Base-by-base conservation (phyloP, 2,797 vertebrate genomes). In the Pangasius sanitwongsei region DNA sequence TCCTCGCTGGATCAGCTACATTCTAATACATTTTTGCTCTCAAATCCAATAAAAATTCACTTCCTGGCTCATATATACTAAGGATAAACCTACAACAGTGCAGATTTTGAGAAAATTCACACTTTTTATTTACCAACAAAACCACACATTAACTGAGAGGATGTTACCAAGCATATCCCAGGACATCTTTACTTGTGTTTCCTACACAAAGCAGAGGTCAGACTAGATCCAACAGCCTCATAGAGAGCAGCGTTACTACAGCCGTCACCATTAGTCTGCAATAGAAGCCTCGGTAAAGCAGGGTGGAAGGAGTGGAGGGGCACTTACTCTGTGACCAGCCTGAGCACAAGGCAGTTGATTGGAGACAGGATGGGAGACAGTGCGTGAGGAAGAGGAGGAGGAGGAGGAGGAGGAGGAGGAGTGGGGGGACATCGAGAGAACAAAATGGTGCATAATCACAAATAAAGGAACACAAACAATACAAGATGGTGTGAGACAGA, bases 301-400 rank as follows among this genome's bases (percentile, higher is more conserved):
- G 95, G 92, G 82, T 94, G 89, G 90, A 86, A 91, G 90, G 90
- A 92, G 48, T 85, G 86, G 90, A 96, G 95, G 94, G 95, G 90
- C 95, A 99, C 98, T 99, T 99, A 99, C 98, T 99, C 98, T 98
- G 97, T 99, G 98, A 97, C 97, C 97, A 96, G 98, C 97, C 98
- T 99, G 97, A 96, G 92, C 91, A 96, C 94, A 94, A 95, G 95
- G 96, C 90, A 96, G 96, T 97, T 96, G 97, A 98, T 97, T 97
- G 97, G 95, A 98, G 97, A 97, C 95, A 95, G 92, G 95, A 87
- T 94, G 89, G 92, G 94, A 90, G 91, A 91, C 90, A 92, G 93
- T 90, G 92, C 93, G 93, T 94, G 95, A 94, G 95, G 94, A 95
- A 94, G 90, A 69, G 83, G 83, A 94, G 94, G 96, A 96, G 96